Base-by-base conservation (phyloP, 2,797 vertebrate species). In the Botia almorhae region DNA sequence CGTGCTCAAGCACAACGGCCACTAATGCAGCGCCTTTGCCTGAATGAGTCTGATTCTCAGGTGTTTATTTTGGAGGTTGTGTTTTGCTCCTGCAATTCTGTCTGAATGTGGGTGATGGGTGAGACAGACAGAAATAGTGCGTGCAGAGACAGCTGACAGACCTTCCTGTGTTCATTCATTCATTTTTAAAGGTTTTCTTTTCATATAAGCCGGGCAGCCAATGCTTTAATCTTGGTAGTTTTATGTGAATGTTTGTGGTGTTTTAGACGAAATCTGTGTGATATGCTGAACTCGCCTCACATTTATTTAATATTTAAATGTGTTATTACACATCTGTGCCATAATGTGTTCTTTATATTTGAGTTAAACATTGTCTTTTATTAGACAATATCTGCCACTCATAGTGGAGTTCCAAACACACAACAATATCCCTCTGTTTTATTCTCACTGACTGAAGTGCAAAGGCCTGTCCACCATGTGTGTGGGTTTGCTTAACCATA, bases 1-100 rank as follows among this genome's bases (percentile, higher is more conserved):
- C 90, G 96, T 96, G 94, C 93, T 96, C 91, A 87, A 92, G 87
- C 95, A 96, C 71, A 95, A 96, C 39, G 96, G 96, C 91, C 96
- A 96, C 95, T 99, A 97, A 65, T 26, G 2, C 48, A 65, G 16
- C 50, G 55, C 26, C 58, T 33, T 43, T 19, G 2, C 43, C 23
- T 11, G 17, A 60, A 43, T 16, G 23, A n/a, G 67, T 76, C 43
- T 48, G 23, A 36, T 79, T 64, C 82, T 76, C 77, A 69, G 76
- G 81, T 78, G 76, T 72, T 77, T 67, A 48, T 64, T 76, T 77
- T 23, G 29, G 29, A 46, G 10, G 43, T 55, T 55, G 12, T 14
- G 17, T 55, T 55, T 55, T 17, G 51, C 5, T 60, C 58, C n/a
- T 19, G n/a, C 58, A 63, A 13, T 14, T 17, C 60, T 5, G 7